Conservation (phyloP, 1,140 invertebrate species). For the Solenopsis invicta region DNA sequence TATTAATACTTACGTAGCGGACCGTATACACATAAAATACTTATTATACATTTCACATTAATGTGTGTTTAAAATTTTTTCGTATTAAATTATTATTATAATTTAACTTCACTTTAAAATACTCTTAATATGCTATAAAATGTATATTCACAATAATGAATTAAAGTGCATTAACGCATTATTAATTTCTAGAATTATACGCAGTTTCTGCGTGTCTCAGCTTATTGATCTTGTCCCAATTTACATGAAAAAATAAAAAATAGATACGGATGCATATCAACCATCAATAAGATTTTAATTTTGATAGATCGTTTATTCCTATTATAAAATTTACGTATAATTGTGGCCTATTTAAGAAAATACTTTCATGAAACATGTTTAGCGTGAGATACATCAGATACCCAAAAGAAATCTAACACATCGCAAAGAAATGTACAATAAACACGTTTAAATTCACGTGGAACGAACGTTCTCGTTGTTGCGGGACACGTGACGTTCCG, state of each 20-base stretch:
- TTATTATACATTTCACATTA: constrained; percentile 6
- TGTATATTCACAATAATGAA: constrained; percentile 6
- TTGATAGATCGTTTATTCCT: constrained; percentile 72
- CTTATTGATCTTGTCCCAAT: constrained; percentile 74
- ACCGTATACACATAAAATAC: background rate
- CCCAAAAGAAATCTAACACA: constrained; percentile 7
- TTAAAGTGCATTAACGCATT: constrained; percentile 17
- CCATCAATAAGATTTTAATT: constrained; percentile 73
- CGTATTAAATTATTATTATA: constrained; percentile 2
- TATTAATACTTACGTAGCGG: constrained; percentile 1
- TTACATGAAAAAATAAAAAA: constrained; percentile 72
- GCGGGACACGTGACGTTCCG: constrained; percentile 61
- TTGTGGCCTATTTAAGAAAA: background rate
- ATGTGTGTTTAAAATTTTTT: constrained; percentile 22
- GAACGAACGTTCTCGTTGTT: constrained; percentile 44
- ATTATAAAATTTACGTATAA: constrained; percentile 56
- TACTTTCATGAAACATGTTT: background rate
- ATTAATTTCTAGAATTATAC: background rate
- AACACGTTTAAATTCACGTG: constrained; percentile 41
- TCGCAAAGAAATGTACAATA: constrained; percentile 25
- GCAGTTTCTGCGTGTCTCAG: background rate
- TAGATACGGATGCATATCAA: constrained; percentile 66
- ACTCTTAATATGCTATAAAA: background rate
- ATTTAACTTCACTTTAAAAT: background rate
- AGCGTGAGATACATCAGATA: constrained; percentile 25